phyloP scores from a whole-genome alignment of 2,888 invertebrate genomes.

The Pollenia angustigena region DNA sequence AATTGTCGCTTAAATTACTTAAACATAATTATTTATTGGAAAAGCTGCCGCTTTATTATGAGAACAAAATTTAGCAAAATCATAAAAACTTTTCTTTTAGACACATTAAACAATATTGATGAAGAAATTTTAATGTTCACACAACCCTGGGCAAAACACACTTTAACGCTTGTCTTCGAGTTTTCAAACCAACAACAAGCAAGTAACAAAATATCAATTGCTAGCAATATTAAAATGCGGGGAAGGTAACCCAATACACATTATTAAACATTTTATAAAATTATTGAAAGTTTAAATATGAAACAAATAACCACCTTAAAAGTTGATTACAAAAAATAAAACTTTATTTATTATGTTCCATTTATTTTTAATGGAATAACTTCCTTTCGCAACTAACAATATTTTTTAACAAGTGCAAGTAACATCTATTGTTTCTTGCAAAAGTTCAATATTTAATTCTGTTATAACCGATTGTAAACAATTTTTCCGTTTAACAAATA shows the following conservation, averaged over 20 bases:
- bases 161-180: background rate
- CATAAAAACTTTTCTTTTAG: background rate
- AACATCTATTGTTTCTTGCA: conserved; percentile 18
- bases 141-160: conserved; percentile 81
- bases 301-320: background rate
- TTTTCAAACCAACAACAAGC: background rate
- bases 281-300: background rate
- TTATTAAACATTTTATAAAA: background rate
- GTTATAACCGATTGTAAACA: conserved; percentile 9
- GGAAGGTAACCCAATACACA: conserved; percentile 71
- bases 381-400: conserved; percentile 26
- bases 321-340: background rate
- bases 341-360: background rate
- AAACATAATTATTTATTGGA: conserved; percentile 1
- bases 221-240: background rate
- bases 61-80: background rate
- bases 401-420: conserved; percentile 19
- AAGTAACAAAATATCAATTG: background rate
- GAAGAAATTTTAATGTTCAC: conserved; percentile 81
- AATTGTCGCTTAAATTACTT: conserved; percentile 47
- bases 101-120: background rate
- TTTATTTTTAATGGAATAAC: conserved; percentile 7
- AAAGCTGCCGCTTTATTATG: conserved; percentile 3
- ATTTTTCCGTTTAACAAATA: conserved; percentile 57
- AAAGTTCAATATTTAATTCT: conserved; percentile 44